Percentiles rank a stretch among this genome's conserved stretches.
phyloP scores from a whole-genome alignment of 2,888 invertebrate species.

The Eupeodes luniger region DNA sequence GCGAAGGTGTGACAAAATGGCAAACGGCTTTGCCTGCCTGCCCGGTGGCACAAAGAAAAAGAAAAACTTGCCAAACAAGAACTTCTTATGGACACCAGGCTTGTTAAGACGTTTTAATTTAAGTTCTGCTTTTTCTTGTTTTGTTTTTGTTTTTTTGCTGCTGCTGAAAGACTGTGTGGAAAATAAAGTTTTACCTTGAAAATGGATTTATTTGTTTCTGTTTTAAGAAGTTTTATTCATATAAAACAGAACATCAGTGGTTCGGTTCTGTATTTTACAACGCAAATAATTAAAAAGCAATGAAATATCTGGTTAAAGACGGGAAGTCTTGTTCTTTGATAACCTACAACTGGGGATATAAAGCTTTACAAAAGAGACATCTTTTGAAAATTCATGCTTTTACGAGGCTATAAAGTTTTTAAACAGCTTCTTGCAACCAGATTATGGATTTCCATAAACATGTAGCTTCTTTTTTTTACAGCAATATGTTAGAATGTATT shows the following conservation, averaged over 20 bases:
- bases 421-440: neutral
- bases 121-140: neutral
- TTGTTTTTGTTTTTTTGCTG: neutral
- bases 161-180: neutral
- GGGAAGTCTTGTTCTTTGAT: neutral
- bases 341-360: neutral
- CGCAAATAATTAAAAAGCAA: neutral
- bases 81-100: neutral
- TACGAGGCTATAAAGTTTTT: neutral
- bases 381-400: neutral
- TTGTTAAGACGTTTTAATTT: slow-evolving; percentile 27
- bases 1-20: slow-evolving; percentile 61
- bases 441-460: neutral
- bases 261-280: neutral
- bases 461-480: neutral
- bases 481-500: neutral
- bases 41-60: slow-evolving; percentile 32
- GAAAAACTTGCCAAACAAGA: slow-evolving; percentile 46
- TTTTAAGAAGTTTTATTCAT: neutral
- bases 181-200: neutral
- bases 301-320: neutral
- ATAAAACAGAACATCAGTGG: neutral
- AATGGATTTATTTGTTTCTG: slow-evolving; percentile 9
- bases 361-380: neutral
- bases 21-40: slow-evolving; percentile 39